Base-by-base conservation (phyloP, 2,888 invertebrate genomes). In the Scaptomyza caliginosa region DNA sequence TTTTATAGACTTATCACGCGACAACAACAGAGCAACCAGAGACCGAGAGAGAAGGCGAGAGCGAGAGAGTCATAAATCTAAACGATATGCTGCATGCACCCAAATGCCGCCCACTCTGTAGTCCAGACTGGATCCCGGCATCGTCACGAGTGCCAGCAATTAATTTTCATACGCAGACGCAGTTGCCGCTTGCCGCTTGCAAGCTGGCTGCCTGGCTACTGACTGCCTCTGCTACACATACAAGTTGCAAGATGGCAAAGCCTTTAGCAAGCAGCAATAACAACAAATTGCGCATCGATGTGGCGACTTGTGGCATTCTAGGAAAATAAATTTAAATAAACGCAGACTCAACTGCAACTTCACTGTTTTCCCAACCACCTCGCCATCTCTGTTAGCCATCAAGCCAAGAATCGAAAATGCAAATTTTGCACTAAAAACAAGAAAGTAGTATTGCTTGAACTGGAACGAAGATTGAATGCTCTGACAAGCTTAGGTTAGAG, bases 281-380 rank as follows among this genome's bases (percentile, higher is more conserved):
- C 80, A 87, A 83, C 84, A 88, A 84, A 84, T 88, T 88, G 84
- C 80, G 66, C 80, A 77, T 79, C 88, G 85, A 87, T 82, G 82
- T 70, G 81, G 56, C 82, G 73, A 87, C 88, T 87, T 86, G 80
- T 79, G 73, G 86, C 72, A 86, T 88, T 84, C 84, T 83, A 77
- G 74, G 86, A 84, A 87, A 77, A 86, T 88, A 86, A 79, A 84
- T 88, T 87, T 84, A 86, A 87, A 86, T 87, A 87, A 84, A 86
- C 71, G 73, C 77, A 66, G 56, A 49, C 39, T 54, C 68, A 16
- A 38, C 57, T 30, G 34, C 60, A n/a, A 23, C 26, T 13, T 4
- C 52, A 6, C 39, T 17, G n/a, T 11, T 49, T 16, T 13, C n/a
- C n/a, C n/a, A n/a, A n/a, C 17, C 45, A 19, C 3, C 30, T 8